phyloP scores from a whole-genome alignment of 2,888 invertebrate genomes.

The Pelosia muscerda region DNA sequence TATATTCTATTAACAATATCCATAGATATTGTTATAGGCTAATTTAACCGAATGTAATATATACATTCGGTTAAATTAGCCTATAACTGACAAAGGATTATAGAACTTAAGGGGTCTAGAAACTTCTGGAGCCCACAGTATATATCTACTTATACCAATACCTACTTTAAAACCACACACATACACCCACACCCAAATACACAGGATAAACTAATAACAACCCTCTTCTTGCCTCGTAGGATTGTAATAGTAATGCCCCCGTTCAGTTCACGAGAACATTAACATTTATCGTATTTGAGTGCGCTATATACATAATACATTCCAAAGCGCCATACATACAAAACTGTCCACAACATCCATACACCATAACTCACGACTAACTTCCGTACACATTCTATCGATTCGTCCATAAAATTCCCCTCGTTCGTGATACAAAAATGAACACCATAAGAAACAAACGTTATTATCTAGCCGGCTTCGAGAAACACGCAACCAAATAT shows the following conservation, averaged over 20 bases:
- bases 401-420: constrained; percentile 40
- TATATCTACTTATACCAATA: no score
- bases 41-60: no score
- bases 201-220: no score
- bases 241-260: neutral
- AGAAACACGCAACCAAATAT: constrained; percentile 42
- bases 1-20: no score
- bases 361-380: constrained; percentile 15
- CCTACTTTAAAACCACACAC: no score
- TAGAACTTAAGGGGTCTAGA: no score
- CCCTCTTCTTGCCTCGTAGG: neutral
- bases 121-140: no score
- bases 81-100: no score
- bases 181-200: no score
- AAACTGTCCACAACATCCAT: constrained; percentile 8
- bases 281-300: neutral
- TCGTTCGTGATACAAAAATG: constrained; percentile 47
- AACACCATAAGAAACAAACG: constrained; percentile 46
- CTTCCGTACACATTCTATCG: constrained; percentile 24
- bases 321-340: constrained; percentile 2
- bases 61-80: no score
- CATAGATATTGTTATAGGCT: no score
- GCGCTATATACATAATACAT: neutral
- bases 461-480: constrained; percentile 39
- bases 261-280: neutral